These are phyloP conservation scores for Protaetia brevitarsis DNA, from an alignment of 1,140 invertebrate species.

Conservation along the genomic window DNA sequence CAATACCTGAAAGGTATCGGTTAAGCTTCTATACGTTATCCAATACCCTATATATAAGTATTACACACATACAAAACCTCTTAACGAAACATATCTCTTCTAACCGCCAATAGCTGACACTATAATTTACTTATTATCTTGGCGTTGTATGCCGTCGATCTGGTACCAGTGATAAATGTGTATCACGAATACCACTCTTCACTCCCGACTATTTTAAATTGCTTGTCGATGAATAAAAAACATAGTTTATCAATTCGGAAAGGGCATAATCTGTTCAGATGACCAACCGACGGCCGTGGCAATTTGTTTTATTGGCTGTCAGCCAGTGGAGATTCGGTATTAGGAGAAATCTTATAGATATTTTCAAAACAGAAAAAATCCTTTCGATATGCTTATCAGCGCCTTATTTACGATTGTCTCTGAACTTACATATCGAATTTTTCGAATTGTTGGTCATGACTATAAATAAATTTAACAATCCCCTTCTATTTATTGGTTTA, in stretches of 20 bases:
- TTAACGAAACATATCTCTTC: conserved; percentile 6
- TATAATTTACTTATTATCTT: conserved; percentile 9
- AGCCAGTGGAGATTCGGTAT: not conserved
- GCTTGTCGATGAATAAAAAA: conserved; percentile 11
- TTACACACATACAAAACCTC: not conserved
- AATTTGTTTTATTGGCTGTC: not conserved
- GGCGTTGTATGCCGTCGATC: not conserved
- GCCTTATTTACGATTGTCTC: too few relatives aligned
- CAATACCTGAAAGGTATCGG: not conserved
- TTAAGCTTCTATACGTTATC: not conserved
- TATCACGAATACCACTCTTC: conserved; percentile 12
- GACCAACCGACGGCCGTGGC: not conserved
- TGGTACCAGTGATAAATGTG: not conserved
- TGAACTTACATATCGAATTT: too few relatives aligned
- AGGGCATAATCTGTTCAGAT: not conserved
- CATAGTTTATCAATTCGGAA: conserved; percentile 2
- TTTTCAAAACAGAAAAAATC: not conserved
- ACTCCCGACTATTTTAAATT: not conserved
- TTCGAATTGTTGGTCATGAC: too few relatives aligned
- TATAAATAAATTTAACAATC: too few relatives aligned
- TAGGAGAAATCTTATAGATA: not conserved
- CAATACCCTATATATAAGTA: not conserved
- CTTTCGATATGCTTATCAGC: too few relatives aligned
- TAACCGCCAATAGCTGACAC: not conserved
- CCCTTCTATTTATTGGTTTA: too few relatives aligned